Evolutionary conservation across 2,113 vertebrate species (phyloP), one percentile per base, ranked within the genome.

Genomic region (Bothrops jararaca): DNA sequence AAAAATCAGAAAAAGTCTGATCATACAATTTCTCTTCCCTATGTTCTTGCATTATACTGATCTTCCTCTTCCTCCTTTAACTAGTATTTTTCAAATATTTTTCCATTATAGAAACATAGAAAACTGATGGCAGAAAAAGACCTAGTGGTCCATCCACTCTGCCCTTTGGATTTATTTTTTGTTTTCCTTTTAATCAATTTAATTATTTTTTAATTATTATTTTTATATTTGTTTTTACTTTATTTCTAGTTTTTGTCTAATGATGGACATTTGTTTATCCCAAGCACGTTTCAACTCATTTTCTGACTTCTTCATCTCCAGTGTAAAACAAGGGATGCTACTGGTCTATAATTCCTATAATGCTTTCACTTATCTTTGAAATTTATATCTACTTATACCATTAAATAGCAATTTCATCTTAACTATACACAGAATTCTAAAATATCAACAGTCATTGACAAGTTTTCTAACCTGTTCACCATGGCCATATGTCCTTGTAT

Each of bases 401-500:
- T 57, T 54, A 89, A 54, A 92, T 53, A 15, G 23, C 54, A 13
- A 39, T 74, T 53, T 29, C 20, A 52, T 8, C 24, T 29, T 15
- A 34, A 39, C 48, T 7, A 88, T 5, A 15, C 1, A 9, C 24
- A 89, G 20, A 85, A 45, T 29, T 54, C 45, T 54, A 60, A 9
- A 64, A 11, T 34, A 12, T 50, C 4, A 42, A 50, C 22, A 29
- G 8, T 8, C 34, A 34, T 15, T 58, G 86, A 42, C 48, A 92
- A 48, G 50, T 74, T 92, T 93, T 86, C 34, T 58, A 60, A 98
- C 98, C 97, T 97, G 91, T 93, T 90, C 18, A 60, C 24, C 93
- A 95, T 56, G 69, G 92, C 60, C 69, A 93, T 86, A 20, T 92
- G 95, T 91, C 96, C 97, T 88, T 96, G 95, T 92, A 93, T 34